These are phyloP conservation scores for Crotophaga sulcirostris DNA, from an alignment of 2,113 vertebrate species.

Conservation along the genomic window DNA sequence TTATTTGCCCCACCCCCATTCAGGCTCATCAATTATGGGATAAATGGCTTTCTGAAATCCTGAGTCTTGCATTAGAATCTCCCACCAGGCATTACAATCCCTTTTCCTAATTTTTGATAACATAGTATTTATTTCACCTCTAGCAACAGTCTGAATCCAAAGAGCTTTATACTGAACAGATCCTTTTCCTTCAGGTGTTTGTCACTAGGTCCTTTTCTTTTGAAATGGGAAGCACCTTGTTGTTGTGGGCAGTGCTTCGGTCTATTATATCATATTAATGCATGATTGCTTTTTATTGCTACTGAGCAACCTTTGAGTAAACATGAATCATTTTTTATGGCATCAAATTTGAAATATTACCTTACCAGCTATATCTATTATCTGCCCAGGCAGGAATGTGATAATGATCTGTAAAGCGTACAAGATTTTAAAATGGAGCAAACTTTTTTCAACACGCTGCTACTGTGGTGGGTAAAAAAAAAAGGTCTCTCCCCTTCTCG, in stretches of 20 bases:
- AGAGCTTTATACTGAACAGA: background rate
- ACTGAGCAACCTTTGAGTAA: constrained; percentile 46
- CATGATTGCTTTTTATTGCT: constrained; percentile 56
- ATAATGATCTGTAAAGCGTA: constrained; percentile 12
- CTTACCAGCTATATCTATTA: constrained; percentile 27
- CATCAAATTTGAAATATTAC: constrained; percentile 37
- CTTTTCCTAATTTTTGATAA: background rate
- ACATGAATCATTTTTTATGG: constrained; percentile 60
- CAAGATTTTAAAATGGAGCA: constrained; percentile 17
- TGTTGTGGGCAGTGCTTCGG: constrained; percentile 3
- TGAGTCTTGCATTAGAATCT: background rate
- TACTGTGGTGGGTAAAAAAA: background rate
- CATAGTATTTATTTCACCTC: background rate
- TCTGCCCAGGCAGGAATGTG: constrained; percentile 12
- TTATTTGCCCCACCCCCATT: background rate
- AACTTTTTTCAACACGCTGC: background rate
- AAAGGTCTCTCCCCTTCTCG: background rate
- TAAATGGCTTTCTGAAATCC: constrained; percentile 1
- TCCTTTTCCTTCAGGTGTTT: background rate
- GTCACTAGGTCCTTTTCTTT: background rate
- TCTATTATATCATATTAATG: background rate
- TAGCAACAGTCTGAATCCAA: background rate
- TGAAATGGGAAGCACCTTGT: background rate
- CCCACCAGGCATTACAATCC: background rate
- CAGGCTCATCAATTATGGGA: background rate